Percentiles rank a stretch among this genome's conserved stretches.
Conservation (phyloP, 2,888 invertebrate species). For the Tupiocoris notatus region DNA sequence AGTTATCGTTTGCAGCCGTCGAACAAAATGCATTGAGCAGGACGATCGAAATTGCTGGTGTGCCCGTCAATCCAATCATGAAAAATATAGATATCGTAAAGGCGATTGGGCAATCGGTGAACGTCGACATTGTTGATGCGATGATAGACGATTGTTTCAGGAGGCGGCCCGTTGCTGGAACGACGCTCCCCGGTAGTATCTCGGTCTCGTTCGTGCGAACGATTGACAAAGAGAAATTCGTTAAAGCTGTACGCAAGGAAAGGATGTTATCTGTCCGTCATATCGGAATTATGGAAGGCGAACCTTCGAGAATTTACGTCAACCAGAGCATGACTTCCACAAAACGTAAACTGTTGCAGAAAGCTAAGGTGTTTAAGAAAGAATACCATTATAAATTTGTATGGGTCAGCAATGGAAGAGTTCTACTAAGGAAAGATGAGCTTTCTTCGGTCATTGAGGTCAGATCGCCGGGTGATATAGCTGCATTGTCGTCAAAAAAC, state of each 20-base stretch:
- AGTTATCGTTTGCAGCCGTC: not conserved
- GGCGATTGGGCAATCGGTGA: not conserved
- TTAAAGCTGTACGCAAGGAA: not conserved
- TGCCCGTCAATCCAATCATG: not conserved
- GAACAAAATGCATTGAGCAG: not conserved
- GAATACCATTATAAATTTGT: not conserved
- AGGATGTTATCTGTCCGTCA: not conserved
- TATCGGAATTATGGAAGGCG: not conserved
- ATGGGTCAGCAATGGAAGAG: not conserved
- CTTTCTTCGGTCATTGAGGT: not conserved
- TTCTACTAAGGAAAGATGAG: not conserved
- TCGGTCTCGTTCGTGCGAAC: slow-evolving; percentile 1
- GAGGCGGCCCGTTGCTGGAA: not conserved
- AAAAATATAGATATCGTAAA: not conserved
- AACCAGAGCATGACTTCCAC: not conserved
- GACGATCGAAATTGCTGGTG: not conserved
- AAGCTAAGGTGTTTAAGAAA: not conserved
- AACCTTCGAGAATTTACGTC: not conserved
- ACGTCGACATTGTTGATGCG: not conserved
- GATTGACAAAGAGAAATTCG: not conserved
- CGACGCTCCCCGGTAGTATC: not conserved
- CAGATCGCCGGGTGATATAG: not conserved
- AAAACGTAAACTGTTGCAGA: not conserved
- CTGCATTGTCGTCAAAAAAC: not conserved
- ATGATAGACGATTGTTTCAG: slow-evolving; percentile 6